These are phyloP conservation scores for Oenanthe oenanthe DNA, from an alignment of 2,113 vertebrate species.

Conservation along the genomic window DNA sequence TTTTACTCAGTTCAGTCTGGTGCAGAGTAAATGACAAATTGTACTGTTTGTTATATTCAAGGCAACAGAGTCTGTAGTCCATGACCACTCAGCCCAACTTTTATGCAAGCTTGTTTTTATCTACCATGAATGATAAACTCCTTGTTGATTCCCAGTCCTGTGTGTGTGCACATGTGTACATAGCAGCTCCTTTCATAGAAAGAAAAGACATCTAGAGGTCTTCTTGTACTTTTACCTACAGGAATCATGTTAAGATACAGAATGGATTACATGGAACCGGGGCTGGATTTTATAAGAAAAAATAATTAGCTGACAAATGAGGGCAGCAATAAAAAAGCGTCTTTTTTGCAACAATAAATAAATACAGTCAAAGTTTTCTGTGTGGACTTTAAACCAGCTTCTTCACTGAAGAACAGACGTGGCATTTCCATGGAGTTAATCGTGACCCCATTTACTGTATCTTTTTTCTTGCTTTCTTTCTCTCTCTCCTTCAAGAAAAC, in stretches of 20 bases:
- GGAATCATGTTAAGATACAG: constrained; percentile 85
- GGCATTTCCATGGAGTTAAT: constrained; percentile 84
- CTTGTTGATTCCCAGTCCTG: constrained; percentile 80
- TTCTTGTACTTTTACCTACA: constrained; percentile 84
- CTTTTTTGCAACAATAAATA: constrained; percentile 90
- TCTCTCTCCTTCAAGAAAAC: constrained; percentile 76
- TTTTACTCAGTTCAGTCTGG: constrained; percentile 84
- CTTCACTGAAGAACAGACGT: constrained; percentile 89
- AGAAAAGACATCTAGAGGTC: constrained; percentile 86
- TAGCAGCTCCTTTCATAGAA: constrained; percentile 89
- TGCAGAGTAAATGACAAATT: constrained; percentile 81
- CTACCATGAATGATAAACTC: constrained; percentile 80
- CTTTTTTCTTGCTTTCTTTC: constrained; percentile 74
- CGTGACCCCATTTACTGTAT: constrained; percentile 79
- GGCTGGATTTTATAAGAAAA: constrained; percentile 82
- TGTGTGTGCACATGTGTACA: constrained; percentile 83
- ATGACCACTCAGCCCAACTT: constrained; percentile 74
- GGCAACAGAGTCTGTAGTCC: constrained; percentile 80
- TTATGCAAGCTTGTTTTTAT: constrained; percentile 75
- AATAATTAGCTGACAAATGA: constrained; percentile 89
- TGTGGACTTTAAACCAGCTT: constrained; percentile 87
- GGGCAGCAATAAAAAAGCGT: constrained; percentile 88
- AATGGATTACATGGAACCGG: constrained; percentile 81
- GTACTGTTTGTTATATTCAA: constrained; percentile 78
- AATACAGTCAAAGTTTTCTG: constrained; percentile 86